A percentile compares a stretch with the other conserved stretches of the same genome.
Conservation (phyloP, 2,113 vertebrate genomes). For the Atractosteus spatula region DNA sequence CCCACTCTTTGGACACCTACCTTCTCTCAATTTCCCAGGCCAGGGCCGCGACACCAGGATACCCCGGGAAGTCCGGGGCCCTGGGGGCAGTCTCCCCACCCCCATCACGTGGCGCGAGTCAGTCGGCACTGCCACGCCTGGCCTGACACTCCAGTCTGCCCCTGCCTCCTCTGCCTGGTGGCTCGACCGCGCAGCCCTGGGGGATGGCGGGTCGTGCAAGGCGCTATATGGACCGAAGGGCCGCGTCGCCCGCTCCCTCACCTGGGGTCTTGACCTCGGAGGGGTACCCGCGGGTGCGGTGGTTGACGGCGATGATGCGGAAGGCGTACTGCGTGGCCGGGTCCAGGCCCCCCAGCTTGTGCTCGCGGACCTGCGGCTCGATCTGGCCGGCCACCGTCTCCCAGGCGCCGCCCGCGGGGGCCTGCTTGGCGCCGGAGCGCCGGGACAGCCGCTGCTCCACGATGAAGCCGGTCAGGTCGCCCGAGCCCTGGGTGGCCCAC, state of each 20-base stretch:
- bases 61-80: too few relatives aligned
- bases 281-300: constrained; percentile 76
- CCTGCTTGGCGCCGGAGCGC: constrained; percentile 24
- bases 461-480: constrained; percentile 76
- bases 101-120: too few relatives aligned
- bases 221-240: too few relatives aligned
- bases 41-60: too few relatives aligned
- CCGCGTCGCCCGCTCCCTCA: constrained; percentile 44
- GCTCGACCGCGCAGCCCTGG: too few relatives aligned
- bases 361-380: constrained; percentile 65
- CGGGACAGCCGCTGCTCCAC: constrained; percentile 66
- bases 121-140: too few relatives aligned
- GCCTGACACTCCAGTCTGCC: too few relatives aligned
- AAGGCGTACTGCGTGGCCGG: constrained; percentile 73
- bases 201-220: too few relatives aligned
- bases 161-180: too few relatives aligned
- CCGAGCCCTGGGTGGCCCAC: constrained; percentile 61
- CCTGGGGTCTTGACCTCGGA: constrained; percentile 85
- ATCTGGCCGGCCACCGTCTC: constrained; percentile 62
- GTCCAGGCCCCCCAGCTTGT: constrained; percentile 69
- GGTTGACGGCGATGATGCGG: constrained; percentile 78
- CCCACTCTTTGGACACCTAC: too few relatives aligned
- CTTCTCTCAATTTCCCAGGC: too few relatives aligned
- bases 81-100: too few relatives aligned
- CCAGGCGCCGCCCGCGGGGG: constrained; percentile 49